A percentile compares a stretch with the other conserved stretches of the same genome.
These are phyloP conservation scores for Schizopygopsis pylzovi DNA, from an alignment of 2,797 vertebrate species.

Conservation along the genomic window DNA sequence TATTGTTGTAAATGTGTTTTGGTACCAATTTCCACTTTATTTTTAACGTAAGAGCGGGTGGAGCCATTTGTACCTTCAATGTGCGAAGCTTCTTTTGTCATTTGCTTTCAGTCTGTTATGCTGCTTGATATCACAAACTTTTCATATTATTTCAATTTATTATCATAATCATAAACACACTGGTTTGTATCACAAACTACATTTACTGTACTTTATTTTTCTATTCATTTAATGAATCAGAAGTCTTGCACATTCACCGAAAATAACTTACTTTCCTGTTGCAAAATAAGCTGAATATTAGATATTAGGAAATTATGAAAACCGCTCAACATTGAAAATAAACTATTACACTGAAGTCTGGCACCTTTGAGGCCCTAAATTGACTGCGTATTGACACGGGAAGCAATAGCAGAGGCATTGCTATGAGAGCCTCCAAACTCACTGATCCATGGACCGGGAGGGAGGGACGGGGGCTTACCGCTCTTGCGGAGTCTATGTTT, in stretches of 20 bases:
- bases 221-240: not conserved
- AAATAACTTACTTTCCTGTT: not conserved
- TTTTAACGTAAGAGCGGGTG: not conserved
- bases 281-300: not conserved
- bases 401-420: conserved; percentile 31
- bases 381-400: conserved; percentile 55
- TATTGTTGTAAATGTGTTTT: conserved; percentile 19
- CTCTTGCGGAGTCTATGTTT: conserved; percentile 49
- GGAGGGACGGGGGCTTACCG: conserved; percentile 35
- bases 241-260: not conserved
- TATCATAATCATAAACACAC: not conserved
- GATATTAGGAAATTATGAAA: not conserved
- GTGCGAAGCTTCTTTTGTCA: not conserved
- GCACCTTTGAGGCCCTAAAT: conserved; percentile 55
- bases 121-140: not conserved
- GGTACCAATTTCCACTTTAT: not conserved
- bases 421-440: conserved; percentile 32
- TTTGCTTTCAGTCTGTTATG: not conserved
- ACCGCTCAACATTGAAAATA: not conserved
- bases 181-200: not conserved
- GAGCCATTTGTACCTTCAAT: not conserved
- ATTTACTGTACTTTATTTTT: not conserved
- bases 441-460: conserved; percentile 49
- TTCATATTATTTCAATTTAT: not conserved
- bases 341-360: conserved; percentile 36